phyloP scores from a whole-genome alignment of 2,888 invertebrate genomes.

The Didymodactylos carnosus region DNA sequence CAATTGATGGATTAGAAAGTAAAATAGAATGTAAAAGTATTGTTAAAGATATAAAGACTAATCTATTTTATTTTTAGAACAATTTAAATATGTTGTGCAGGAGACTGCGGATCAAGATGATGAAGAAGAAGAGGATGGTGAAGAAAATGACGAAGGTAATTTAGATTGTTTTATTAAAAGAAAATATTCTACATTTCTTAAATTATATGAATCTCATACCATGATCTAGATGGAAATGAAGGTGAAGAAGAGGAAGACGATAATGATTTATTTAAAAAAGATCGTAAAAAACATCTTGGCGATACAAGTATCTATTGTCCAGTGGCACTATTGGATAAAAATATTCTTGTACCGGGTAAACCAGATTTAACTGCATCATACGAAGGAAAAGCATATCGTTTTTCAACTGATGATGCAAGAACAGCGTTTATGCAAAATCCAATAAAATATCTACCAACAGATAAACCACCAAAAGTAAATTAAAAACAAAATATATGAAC shows the following conservation, averaged over 20 bases:
- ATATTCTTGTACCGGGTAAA: slow-evolving; percentile 30
- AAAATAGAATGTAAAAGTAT: no score
- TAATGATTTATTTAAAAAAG: slow-evolving; percentile 19
- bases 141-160: slow-evolving; percentile 28
- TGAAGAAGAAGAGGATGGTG: slow-evolving; percentile 20
- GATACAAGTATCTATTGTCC: slow-evolving; percentile 34
- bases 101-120: background rate
- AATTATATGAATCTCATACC: background rate
- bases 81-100: background rate
- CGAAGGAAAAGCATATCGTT: slow-evolving; percentile 30
- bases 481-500: background rate
- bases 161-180: slow-evolving; percentile 22
- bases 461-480: background rate
- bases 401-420: slow-evolving; percentile 25
- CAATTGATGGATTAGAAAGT: background rate
- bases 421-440: slow-evolving; percentile 29
- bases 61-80: background rate
- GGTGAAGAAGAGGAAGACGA: slow-evolving; percentile 25
- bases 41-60: no score
- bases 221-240: slow-evolving; percentile 13
- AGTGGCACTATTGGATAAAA: slow-evolving; percentile 27
- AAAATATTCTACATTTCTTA: no score
- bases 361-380: slow-evolving; percentile 30
- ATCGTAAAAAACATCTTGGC: slow-evolving; percentile 30
- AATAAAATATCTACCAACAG: slow-evolving; percentile 22